Base-by-base conservation (phyloP, 2,113 vertebrate species). In the Chaetura pelagica region DNA sequence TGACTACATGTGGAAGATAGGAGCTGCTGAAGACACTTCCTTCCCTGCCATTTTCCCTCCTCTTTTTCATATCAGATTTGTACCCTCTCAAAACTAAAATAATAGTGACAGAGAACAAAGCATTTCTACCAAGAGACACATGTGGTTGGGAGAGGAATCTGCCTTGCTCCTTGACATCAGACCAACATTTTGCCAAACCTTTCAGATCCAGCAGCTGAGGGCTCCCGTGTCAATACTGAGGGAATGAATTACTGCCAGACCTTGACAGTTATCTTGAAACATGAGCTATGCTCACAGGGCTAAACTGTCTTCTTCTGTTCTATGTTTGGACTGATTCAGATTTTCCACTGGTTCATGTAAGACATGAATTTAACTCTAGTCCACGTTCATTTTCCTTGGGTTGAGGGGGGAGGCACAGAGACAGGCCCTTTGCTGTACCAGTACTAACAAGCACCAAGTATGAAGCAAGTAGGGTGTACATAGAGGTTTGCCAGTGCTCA, bases 121-220 rank as follows among this genome's bases (percentile, higher is more conserved):
- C 3, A 34, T 27, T 80, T 42, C 20, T 29, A 57, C 38, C 29
- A 94, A 66, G 12, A 80, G 35, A 76, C 11, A 29, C 22, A 67
- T 0, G 2, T 8, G 35, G 4, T 0, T 80, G 24, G 12, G 24
- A 77, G 38, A 10, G 23, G 12, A 95, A 42, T 58, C 71, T 44
- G 14, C 51, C 35, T 89, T 62, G 19, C 5, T 58, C n/a, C 35
- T 52, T 84, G 72, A 63, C 29, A 35, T 51, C 49, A 78, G 17
- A 79, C 63, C 32, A 79, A 57, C 12, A 27, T 52, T 61, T 42
- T 51, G 23, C 57, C 55, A 87, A 55, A 77, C 5, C 4, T 63
- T 83, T 68, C 44, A 86, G 59, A 85, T 4, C 10, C 63, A 58
- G 42, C 18, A 80, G 13, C 8, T 6, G n/a, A 83, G 35, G 30